phyloP scores from a whole-genome alignment of 2,113 vertebrate species.

The Pachyramphus minor region DNA sequence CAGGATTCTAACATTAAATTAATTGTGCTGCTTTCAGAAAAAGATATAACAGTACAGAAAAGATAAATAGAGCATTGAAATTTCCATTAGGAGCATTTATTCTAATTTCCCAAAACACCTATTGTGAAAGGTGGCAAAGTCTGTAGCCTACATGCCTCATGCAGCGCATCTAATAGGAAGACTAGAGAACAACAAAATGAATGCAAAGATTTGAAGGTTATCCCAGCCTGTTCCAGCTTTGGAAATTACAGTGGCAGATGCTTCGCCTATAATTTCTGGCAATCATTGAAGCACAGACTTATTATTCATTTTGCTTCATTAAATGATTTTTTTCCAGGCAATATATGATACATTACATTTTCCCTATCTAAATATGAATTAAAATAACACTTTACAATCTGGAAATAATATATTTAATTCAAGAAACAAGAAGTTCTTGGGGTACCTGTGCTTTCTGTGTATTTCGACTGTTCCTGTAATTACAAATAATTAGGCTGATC shows the following conservation, averaged over 20 bases:
- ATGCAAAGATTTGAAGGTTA: constrained; percentile 32
- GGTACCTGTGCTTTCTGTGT: neutral
- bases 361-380: neutral
- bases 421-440: neutral
- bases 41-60: neutral
- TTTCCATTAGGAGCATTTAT: neutral
- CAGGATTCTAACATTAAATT: neutral
- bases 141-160: neutral
- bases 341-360: neutral
- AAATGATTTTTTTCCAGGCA: neutral
- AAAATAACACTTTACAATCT: neutral
- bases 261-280: constrained; percentile 17
- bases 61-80: neutral
- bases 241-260: constrained; percentile 43
- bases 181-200: constrained; percentile 9
- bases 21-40: neutral
- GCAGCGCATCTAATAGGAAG: constrained; percentile 21
- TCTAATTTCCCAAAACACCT: constrained; percentile 3
- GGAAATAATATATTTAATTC: neutral
- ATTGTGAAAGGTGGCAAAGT: neutral
- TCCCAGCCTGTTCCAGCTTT: neutral
- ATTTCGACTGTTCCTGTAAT: neutral
- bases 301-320: neutral
- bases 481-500: constrained; percentile 1
- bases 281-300: neutral